These are phyloP conservation scores for Lates japonicus DNA, from an alignment of 2,797 vertebrate species.

Conservation along the genomic window DNA sequence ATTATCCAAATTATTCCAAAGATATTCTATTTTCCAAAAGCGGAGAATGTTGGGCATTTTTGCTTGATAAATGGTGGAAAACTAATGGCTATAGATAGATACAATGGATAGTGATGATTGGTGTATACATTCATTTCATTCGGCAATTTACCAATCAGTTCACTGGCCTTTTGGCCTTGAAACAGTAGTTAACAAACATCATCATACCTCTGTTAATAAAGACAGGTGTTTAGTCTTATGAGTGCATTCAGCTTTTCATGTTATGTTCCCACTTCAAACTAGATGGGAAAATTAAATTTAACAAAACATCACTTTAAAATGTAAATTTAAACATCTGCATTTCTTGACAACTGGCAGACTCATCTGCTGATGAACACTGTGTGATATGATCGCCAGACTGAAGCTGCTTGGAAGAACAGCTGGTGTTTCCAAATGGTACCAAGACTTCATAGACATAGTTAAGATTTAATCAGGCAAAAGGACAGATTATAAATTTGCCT, in stretches of 20 bases:
- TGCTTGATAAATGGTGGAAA: neutral
- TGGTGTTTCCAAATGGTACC: neutral
- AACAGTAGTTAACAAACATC: neutral
- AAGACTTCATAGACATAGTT: neutral
- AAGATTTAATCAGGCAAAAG: neutral
- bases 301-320: neutral
- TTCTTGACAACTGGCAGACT: slow-evolving; percentile 7
- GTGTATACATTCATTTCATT: neutral
- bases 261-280: neutral
- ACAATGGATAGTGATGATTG: too few relatives aligned
- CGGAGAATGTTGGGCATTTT: neutral
- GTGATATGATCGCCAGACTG: neutral
- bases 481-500: neutral
- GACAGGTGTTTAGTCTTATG: too few relatives aligned
- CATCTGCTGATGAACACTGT: neutral
- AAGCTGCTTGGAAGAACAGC: neutral
- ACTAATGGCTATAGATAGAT: neutral
- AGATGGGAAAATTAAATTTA: neutral
- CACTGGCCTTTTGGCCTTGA: neutral
- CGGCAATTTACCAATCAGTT: neutral
- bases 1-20: too few relatives aligned
- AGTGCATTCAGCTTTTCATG: neutral
- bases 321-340: neutral
- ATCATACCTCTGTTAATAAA: too few relatives aligned
- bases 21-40: neutral